Base-by-base conservation (phyloP, 2,888 invertebrate genomes). In the Pseudococcus viburni region DNA sequence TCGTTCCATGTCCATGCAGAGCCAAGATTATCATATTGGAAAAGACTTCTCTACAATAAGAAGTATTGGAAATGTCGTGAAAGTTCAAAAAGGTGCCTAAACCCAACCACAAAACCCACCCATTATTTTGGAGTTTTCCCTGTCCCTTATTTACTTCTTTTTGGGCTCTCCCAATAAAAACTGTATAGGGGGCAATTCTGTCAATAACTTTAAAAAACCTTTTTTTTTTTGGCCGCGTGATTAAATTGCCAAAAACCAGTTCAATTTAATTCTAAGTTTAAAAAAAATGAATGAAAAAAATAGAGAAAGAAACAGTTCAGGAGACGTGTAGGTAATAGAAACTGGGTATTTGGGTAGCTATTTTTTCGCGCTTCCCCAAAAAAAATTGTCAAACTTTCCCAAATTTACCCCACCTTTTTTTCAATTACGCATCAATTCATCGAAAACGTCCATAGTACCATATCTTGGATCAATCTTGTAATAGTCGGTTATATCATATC, bases 401-500 rank as follows among this genome's bases (percentile, higher is more conserved):
- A 22, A 33, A 73, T 89, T 88, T 48, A 85, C 91, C 91, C 48
- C 48, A 9, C 48, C 12, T 51, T 51, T 51, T n/a, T 92, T 92
- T 0, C 93, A 92, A 83, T 91, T 91, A 0, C 90, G 89, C 0
- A 92, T 90, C 6, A 94, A 90, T 0, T 90, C 90, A 1, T 92
- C 91, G 90, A 94, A 94, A 90, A 94, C 94, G 0, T 91, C 73
- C 73, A 73, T 73, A 1, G 73, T 73, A 22, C 73, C 73, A 15
- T 33, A 73, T 15, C 22, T 73, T 12, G 26, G 91, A 89, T 94
- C 93, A 84, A 94, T 92, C 77, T 92, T 92, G 11, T 91, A 93
- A 90, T 93, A 94, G 90, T 94, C 92, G 3, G 93, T 91, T 51
- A 95, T 93, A 90, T 95, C 95, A 90, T 95, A 94, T 0, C 95